Evolutionary conservation across 2,113 vertebrate genomes (phyloP).

Genomic region (Oxygymnocypris stewartii): DNA sequence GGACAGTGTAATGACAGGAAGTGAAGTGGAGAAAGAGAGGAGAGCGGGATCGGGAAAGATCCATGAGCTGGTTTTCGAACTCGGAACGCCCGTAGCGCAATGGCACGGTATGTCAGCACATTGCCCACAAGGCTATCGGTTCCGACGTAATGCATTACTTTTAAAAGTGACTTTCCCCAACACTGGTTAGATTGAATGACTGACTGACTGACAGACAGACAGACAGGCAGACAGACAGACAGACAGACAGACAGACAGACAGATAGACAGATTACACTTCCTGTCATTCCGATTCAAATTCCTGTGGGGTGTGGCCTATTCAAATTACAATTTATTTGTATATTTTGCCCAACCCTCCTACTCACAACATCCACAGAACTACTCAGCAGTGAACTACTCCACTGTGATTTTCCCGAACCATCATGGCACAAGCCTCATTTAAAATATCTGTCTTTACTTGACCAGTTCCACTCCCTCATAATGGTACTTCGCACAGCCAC

Average conservation of each 20-base stretch:
- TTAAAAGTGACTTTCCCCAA: too few relatives aligned
- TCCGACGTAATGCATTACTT: too few relatives aligned
- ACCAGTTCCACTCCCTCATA: conserved; percentile 43
- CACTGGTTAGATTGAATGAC: neutral
- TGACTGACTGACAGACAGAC: neutral
- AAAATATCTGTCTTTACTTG: conserved; percentile 40
- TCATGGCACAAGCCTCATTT: conserved; percentile 35
- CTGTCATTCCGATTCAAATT: neutral
- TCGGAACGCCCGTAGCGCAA: too few relatives aligned
- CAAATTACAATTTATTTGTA: neutral
- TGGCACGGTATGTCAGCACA: too few relatives aligned
- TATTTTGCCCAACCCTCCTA: neutral
- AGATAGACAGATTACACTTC: neutral
- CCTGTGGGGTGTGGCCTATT: neutral
- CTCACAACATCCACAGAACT: neutral
- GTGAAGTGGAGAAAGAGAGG: too few relatives aligned
- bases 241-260: neutral
- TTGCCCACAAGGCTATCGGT: too few relatives aligned
- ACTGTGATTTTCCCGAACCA: conserved; percentile 16
- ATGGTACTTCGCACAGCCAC: conserved; percentile 39
- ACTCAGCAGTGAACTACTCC: neutral
- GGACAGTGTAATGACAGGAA: too few relatives aligned
- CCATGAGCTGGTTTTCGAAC: too few relatives aligned
- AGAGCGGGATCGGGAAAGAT: too few relatives aligned
- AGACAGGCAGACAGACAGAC: neutral